Evolutionary conservation across 2,113 vertebrate species (phyloP), one percentile per base, ranked within the genome.

Genomic region (Phyllostomus discolor): DNA sequence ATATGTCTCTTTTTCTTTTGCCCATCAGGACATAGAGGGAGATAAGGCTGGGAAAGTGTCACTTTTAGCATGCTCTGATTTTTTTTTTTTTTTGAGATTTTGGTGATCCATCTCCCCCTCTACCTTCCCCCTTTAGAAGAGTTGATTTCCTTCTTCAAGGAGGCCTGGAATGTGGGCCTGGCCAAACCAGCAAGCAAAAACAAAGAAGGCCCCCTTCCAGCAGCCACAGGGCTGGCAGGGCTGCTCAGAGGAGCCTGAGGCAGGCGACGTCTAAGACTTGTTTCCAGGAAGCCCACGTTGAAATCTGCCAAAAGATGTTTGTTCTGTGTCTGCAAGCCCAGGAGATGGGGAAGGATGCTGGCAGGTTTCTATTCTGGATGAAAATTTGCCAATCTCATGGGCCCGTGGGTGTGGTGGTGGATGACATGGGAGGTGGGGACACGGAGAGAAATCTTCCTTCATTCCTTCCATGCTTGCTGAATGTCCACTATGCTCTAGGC

Each of bases 221-320:
- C 26, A 67, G 80, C 90, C 64, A 31, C 15, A 69, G 50, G 81
- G 38, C 33, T 26, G 46, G 41, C 54, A 52, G 62, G 31, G 33
- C 79, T 95, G 87, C 79, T 70, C 11, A 1, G 20, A 76, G 48
- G 31, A 93, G 46, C 50, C 75, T 31, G 35, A 24, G 62, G 78
- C 46, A 28, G 43, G 26, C 88, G 76, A 84, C 73, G 66, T 48
- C 86, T 82, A 35, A 94, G 66, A 59, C 73, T 82, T 16, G 6
- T 86, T 95, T 72, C 64, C 66, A 81, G 10, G 22, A 84, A 87
- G 35, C 66, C 80, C 76, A 26, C 0, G 0, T 38, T 90, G 48
- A 79, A 84, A 81, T 95, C 59, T 84, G 64, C 90, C 90, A 82
- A 70, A 70, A 35, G 31, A 31, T 93, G 15, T 93, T 73, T 91